Evolutionary conservation across 2,797 vertebrate species (phyloP), one percentile per base, ranked within the genome.

Genomic region (Nothura maculosa): DNA sequence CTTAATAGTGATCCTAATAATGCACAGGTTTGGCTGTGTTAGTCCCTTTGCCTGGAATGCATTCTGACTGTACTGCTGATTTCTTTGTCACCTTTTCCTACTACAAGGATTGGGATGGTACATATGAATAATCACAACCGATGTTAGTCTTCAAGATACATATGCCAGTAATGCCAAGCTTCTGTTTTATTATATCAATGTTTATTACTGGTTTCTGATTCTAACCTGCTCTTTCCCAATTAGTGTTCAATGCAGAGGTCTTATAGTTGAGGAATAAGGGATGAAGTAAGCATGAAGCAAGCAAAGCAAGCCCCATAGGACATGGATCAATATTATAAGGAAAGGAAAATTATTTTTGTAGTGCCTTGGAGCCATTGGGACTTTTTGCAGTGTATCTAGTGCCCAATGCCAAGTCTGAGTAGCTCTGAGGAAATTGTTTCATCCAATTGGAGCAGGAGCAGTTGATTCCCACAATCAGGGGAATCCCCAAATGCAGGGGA

Each of bases 361-460:
- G 48, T 34, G 17, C 63, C 48, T 43, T 52, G 24, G 6, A 47
- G 18, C 30, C 9, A 3, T 8, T 16, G 32, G 32, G 27, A 54
- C 19, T 6, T n/a, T 0, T 50, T 38, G 13, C 25, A 57, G 3
- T 10, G 32, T 10, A n/a, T 30, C 8, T 5, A 11, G 10, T 60
- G 42, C 27, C 28, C 55, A 62, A 36, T 62, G 24, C 63, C 63
- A 55, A 43, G 47, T 45, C 12, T 30, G 36, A 27, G 2, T 5
- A 47, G 24, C 52, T 15, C 32, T 63, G 18, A 55, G 45, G 45
- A 24, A 63, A 70, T 14, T 13, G 6, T 2, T 57, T 36, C 43
- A 50, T 20, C 3, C 18, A 2, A 17, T 27, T 60, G 17, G 34
- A 81, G 28, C 58, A 67, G n/a, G 38, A 42, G 15, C 50, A 76